phyloP scores from a whole-genome alignment of 2,113 vertebrate genomes.

The Tragulus kanchil region DNA sequence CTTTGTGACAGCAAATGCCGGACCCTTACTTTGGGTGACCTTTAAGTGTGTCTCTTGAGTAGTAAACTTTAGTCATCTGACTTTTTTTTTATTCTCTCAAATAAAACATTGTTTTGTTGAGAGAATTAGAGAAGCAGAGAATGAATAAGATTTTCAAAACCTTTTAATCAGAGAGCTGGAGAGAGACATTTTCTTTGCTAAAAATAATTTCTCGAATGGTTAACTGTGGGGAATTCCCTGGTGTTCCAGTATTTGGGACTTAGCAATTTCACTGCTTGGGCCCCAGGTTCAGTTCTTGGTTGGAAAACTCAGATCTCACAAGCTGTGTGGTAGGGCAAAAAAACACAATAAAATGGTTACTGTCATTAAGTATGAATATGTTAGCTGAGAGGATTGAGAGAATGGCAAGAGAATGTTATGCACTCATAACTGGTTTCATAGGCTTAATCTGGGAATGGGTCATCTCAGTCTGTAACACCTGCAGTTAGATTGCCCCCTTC shows the following conservation, averaged over 20 bases:
- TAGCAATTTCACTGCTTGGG: accelerated
- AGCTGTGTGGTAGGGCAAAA: not conserved
- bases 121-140: not conserved
- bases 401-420: not conserved
- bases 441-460: not conserved
- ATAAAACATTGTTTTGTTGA: constrained; percentile 11
- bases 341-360: not conserved
- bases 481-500: not conserved
- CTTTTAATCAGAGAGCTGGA: not conserved
- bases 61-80: constrained; percentile 43
- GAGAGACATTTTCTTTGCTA: not conserved
- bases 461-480: not conserved
- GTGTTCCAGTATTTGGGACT: not conserved
- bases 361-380: not conserved
- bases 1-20: constrained; percentile 40
- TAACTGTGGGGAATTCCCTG: not conserved
- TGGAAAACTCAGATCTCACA: not conserved
- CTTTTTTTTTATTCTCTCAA: not conserved
- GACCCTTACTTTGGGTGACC: constrained; percentile 52
- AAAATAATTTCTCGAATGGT: constrained; percentile 35
- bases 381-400: constrained; percentile 8
- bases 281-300: not conserved
- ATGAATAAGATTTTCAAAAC: constrained; percentile 29
- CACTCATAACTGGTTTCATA: not conserved
- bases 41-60: constrained; percentile 40